Evolutionary conservation across 2,113 vertebrate species (phyloP).

Genomic region (Solea solea): DNA sequence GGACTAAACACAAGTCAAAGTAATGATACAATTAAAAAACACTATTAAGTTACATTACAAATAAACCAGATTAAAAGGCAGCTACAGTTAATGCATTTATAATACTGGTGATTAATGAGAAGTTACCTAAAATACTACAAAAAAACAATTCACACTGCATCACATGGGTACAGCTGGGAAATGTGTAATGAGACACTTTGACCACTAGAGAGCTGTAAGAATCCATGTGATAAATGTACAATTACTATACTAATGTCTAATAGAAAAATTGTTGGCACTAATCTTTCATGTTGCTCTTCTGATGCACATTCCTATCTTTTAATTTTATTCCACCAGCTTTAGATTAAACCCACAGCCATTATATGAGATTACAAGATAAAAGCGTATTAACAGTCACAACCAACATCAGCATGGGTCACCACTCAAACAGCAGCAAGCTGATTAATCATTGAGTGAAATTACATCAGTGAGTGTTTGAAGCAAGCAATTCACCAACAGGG

Average conservation of each 20-base stretch:
- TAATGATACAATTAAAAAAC: no score
- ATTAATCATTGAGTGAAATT: conserved; percentile 26
- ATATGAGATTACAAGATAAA: background rate
- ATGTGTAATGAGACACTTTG: conserved; percentile 72
- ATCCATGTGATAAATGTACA: conserved; percentile 32
- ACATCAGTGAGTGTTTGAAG: conserved; percentile 30
- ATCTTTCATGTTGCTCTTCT: background rate
- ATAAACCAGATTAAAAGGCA: no score
- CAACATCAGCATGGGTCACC: background rate
- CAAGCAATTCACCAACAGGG: conserved; percentile 23
- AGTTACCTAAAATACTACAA: no score
- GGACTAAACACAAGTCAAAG: no score
- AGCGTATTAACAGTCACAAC: conserved; percentile 18
- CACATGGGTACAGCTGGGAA: background rate
- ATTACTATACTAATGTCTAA: no score
- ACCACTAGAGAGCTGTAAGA: conserved; percentile 88
- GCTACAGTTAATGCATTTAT: no score
- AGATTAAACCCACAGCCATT: background rate
- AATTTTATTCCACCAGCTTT: background rate
- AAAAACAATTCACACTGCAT: background rate
- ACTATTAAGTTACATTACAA: no score
- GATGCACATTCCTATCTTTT: background rate
- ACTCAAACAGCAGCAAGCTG: background rate
- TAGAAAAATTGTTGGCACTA: no score
- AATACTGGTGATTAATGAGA: no score